Percentiles rank a stretch among this genome's conserved stretches.
phyloP scores from a whole-genome alignment of 1,140 invertebrate species.

The Macrobrachium rosenbergii region DNA sequence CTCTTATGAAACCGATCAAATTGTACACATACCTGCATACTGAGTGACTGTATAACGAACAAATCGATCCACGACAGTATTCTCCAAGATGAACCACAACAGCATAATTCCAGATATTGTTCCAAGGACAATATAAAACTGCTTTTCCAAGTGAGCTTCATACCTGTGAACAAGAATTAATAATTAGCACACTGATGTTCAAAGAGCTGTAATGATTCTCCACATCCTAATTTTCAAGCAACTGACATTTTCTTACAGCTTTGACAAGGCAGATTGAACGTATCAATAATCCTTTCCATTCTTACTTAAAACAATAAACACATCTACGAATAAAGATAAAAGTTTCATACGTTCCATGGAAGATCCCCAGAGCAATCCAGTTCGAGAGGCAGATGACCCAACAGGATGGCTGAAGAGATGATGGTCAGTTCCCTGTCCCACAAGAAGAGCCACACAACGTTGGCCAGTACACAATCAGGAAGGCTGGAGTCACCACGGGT shows the following conservation, averaged over 20 bases:
- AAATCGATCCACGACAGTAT: slow-evolving; percentile 54
- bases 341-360: slow-evolving; percentile 36
- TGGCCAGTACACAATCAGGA: slow-evolving; percentile 55
- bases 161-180: slow-evolving; percentile 7
- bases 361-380: slow-evolving; percentile 48
- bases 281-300: too few species aligned
- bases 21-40: slow-evolving; percentile 41
- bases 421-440: slow-evolving; percentile 47
- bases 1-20: background rate
- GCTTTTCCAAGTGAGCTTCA: slow-evolving; percentile 38
- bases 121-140: slow-evolving; percentile 52
- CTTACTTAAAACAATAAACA: too few species aligned
- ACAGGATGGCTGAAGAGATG: slow-evolving; percentile 43
- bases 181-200: background rate
- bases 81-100: slow-evolving; percentile 60
- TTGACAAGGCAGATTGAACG: too few species aligned
- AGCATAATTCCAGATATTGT: slow-evolving; percentile 58
- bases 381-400: slow-evolving; percentile 53
- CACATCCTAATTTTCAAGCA: too few species aligned
- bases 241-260: too few species aligned
- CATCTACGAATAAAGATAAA: background rate
- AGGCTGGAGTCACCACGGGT: slow-evolving; percentile 26
- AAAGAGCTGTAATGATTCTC: too few species aligned
- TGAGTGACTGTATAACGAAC: slow-evolving; percentile 60
- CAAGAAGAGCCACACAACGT: slow-evolving; percentile 51